Conservation (phyloP, 1,140 invertebrate genomes). For the Oreohelix idahoensis region DNA sequence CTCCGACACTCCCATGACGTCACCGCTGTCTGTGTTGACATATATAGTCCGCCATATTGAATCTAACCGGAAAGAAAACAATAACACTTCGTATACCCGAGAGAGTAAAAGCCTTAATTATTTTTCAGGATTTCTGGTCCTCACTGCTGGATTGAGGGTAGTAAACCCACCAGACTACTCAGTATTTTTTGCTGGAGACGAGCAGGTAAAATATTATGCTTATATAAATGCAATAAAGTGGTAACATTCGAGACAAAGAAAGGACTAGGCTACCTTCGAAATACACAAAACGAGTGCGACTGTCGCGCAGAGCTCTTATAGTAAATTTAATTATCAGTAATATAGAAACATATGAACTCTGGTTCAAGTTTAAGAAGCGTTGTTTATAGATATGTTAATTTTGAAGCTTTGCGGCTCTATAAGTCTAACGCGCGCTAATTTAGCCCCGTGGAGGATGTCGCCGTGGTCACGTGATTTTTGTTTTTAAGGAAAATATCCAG, state of each 20-base stretch:
- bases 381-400: too few species aligned
- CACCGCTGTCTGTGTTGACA: neutral
- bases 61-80: conserved; percentile 32
- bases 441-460: too few species aligned
- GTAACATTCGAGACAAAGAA: neutral
- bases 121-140: neutral
- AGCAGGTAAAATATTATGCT: neutral
- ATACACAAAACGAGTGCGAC: too few species aligned
- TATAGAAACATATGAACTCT: too few species aligned
- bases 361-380: too few species aligned
- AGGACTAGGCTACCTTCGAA: too few species aligned
- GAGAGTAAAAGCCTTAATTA: neutral
- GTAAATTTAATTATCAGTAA: too few species aligned
- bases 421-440: too few species aligned
- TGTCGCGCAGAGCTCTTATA: too few species aligned
- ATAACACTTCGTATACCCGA: neutral
- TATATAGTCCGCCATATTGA: conserved; percentile 24
- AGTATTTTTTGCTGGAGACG: neutral
- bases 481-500: too few species aligned
- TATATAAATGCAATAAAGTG: neutral
- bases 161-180: neutral
- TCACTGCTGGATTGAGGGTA: neutral
- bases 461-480: too few species aligned
- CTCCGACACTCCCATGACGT: conserved; percentile 26
- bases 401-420: too few species aligned